Percentiles rank a stretch among this genome's conserved stretches.
These are phyloP conservation scores for Hapalemur alaotrensis DNA, from an alignment of 2,797 vertebrate genomes.

Conservation along the genomic window DNA sequence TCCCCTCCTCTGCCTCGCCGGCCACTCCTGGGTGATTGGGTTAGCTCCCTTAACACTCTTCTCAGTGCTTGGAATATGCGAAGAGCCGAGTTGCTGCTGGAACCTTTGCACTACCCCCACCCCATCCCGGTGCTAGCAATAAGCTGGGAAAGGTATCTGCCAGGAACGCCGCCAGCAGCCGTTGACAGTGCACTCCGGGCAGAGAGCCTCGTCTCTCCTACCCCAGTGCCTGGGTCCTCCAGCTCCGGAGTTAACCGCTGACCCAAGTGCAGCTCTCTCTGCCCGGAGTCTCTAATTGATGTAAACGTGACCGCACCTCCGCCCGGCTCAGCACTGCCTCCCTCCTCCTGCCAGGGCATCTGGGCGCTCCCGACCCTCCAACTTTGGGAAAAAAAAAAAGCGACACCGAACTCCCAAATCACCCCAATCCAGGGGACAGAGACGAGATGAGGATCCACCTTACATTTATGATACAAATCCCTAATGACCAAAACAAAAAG, in stretches of 20 bases:
- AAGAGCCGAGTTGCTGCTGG: neutral
- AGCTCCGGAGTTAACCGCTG: conserved; percentile 4
- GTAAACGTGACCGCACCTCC: conserved; percentile 45
- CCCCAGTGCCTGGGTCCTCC: neutral
- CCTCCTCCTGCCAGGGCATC: neutral
- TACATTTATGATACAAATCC: neutral
- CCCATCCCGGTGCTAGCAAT: neutral
- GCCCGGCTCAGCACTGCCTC: neutral
- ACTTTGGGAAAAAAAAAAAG: conserved; percentile 53
- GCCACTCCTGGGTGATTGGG: neutral
- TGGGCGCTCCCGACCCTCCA: conserved; percentile 11
- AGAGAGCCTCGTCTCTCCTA: conserved; percentile 43
- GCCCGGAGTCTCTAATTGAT: conserved; percentile 58
- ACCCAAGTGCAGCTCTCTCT: conserved; percentile 51
- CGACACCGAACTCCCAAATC: conserved; percentile 20
- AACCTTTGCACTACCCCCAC: neutral
- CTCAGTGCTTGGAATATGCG: neutral
- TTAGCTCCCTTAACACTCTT: conserved; percentile 1
- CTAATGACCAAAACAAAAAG: neutral
- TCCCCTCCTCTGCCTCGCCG: neutral
- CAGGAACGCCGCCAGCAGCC: neutral
- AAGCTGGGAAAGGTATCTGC: conserved; percentile 10
- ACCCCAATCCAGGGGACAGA: neutral
- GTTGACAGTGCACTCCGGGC: neutral
- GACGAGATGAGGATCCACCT: neutral